Evolutionary conservation across 2,888 invertebrate genomes (phyloP).

Genomic region (Oxyteleia sp.): DNA sequence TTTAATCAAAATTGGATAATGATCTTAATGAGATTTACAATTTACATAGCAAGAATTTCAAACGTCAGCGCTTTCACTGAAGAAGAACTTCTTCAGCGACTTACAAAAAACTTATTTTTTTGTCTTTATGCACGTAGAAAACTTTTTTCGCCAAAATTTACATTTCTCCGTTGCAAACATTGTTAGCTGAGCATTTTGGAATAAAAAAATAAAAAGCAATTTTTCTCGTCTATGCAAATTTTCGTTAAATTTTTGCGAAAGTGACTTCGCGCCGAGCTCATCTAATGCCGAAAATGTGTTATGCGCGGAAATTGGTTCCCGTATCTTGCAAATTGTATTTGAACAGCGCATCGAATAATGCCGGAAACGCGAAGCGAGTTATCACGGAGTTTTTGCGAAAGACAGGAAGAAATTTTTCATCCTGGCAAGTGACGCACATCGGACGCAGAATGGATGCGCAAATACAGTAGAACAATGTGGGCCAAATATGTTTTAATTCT

Average conservation of each 20-base stretch:
- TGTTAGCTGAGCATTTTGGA: conserved; percentile 2
- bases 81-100: not conserved
- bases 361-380: conserved; percentile 7
- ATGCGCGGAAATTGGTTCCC: conserved; percentile 28
- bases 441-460: not conserved
- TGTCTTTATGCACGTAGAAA: too few relatives aligned
- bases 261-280: conserved; percentile 4
- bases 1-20: conserved; percentile 36
- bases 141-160: conserved; percentile 3
- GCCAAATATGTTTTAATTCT: not conserved
- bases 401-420: conserved; percentile 26
- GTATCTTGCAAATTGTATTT: conserved; percentile 43
- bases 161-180: conserved; percentile 7
- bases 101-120: too few relatives aligned
- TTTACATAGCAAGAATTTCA: not conserved
- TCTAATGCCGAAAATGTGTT: conserved; percentile 38
- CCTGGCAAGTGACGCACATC: not conserved
- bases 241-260: conserved; percentile 26
- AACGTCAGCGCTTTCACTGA: conserved; percentile 20
- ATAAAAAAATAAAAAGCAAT: conserved; percentile 24
- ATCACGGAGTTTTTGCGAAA: conserved; percentile 7
- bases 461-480: not conserved
- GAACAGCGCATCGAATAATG: conserved; percentile 31
- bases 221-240: conserved; percentile 39
- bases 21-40: conserved; percentile 27